phyloP scores from a whole-genome alignment of 2,888 invertebrate species.

The Megastigmus dorsalis region DNA sequence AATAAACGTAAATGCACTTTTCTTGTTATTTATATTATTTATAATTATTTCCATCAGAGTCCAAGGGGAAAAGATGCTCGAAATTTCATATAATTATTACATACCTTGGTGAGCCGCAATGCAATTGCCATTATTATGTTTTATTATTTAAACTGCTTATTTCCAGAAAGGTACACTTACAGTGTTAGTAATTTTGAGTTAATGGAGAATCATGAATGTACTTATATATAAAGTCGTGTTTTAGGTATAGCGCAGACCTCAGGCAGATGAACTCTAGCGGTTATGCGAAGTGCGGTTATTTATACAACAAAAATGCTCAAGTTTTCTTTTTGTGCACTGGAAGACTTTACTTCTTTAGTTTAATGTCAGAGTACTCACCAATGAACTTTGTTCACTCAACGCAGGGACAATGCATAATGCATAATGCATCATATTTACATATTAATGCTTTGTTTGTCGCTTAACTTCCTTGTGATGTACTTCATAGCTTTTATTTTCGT shows the following conservation, averaged over 20 bases:
- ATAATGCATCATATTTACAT: no score
- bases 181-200: constrained; percentile 48
- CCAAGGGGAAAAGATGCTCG: neutral
- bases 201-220: constrained; percentile 38
- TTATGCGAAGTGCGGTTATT: constrained; percentile 15
- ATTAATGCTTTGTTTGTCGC: no score
- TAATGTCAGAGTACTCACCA: no score
- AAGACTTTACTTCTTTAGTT: constrained; percentile 4
- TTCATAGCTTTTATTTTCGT: no score
- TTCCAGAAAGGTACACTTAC: constrained; percentile 8
- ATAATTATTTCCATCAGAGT: constrained; percentile 13
- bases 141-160: constrained; percentile 52
- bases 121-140: constrained; percentile 47
- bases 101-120: constrained; percentile 37
- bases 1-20: no score
- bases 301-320: neutral
- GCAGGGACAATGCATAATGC: no score
- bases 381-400: no score
- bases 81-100: constrained; percentile 19
- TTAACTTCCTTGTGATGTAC: no score
- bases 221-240: constrained; percentile 20
- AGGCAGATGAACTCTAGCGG: neutral
- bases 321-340: neutral
- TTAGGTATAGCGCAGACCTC: constrained; percentile 1
- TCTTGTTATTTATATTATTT: neutral